phyloP scores from a whole-genome alignment of 2,797 vertebrate genomes.

The Rhinoraja longicauda region DNA sequence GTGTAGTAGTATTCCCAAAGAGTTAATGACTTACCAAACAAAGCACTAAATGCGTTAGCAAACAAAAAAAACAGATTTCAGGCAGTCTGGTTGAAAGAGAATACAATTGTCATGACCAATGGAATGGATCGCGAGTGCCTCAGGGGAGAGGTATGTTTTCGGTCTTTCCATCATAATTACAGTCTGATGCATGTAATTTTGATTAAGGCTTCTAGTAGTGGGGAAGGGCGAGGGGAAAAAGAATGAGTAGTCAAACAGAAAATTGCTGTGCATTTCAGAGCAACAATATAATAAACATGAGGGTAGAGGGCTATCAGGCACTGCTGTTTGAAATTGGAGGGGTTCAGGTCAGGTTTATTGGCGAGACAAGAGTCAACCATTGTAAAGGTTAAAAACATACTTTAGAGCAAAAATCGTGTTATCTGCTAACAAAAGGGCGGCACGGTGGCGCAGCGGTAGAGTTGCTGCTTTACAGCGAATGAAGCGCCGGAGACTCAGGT shows the following conservation, averaged over 20 bases:
- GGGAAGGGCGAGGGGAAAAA: too few species aligned
- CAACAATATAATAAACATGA: not conserved
- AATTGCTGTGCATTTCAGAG: not conserved
- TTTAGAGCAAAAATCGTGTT: too few species aligned
- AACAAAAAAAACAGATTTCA: not conserved
- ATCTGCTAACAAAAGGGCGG: too few species aligned
- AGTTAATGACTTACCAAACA: not conserved
- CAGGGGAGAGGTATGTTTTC: not conserved
- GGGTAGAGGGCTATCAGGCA: not conserved
- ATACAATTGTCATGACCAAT: not conserved
- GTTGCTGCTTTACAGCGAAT: too few species aligned
- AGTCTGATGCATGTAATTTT: not conserved
- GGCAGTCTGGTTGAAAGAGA: not conserved
- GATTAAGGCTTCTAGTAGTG: not conserved
- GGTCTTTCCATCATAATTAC: not conserved
- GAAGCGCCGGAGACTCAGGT: too few species aligned
- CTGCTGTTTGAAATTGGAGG: too few species aligned
- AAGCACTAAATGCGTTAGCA: not conserved
- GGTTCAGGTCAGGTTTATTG: not conserved
- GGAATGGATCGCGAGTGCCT: not conserved
- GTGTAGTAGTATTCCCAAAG: slow-evolving; percentile 6
- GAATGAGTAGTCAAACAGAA: not conserved
- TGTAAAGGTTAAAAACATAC: too few species aligned
- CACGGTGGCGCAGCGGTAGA: too few species aligned
- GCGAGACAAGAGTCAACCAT: too few species aligned